Percentiles rank a stretch among this genome's conserved stretches.
phyloP scores from a whole-genome alignment of 2,888 invertebrate species.

The Epistrophella euchroma region DNA sequence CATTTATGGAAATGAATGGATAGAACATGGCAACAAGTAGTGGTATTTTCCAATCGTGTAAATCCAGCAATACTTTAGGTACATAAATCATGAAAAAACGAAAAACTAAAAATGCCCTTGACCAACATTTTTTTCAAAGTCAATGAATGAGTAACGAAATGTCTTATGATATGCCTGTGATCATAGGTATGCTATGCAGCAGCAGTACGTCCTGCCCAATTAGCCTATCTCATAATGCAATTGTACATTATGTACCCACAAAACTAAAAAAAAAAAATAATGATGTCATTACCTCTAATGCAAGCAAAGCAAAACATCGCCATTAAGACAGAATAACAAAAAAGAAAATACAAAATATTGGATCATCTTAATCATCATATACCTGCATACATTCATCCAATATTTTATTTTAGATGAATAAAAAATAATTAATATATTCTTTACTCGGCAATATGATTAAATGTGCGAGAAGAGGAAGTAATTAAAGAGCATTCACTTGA shows the following conservation, averaged over 20 bases:
- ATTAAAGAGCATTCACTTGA: conserved; percentile 59
- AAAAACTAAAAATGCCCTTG: conserved; percentile 57
- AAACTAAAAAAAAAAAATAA: neutral
- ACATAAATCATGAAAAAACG: too few species aligned
- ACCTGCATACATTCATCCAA: neutral
- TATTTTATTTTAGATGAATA: conserved; percentile 32
- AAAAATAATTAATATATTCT: conserved; percentile 32
- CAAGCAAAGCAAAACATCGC: neutral
- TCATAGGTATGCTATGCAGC: neutral
- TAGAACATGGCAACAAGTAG: too few species aligned
- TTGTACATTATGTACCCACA: neutral
- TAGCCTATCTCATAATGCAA: neutral
- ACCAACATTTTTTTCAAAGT: conserved; percentile 61
- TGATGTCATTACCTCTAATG: conserved; percentile 29
- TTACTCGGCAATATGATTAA: conserved; percentile 39
- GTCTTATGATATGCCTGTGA: neutral
- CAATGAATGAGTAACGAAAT: conserved; percentile 18
- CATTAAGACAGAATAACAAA: conserved; percentile 6
- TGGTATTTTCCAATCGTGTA: too few species aligned
- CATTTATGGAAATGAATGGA: too few species aligned
- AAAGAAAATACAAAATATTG: conserved; percentile 24
- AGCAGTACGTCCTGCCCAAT: neutral
- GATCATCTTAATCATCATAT: conserved; percentile 9
- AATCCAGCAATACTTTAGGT: too few species aligned
- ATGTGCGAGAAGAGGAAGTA: conserved; percentile 47